phyloP scores from a whole-genome alignment of 2,888 invertebrate species.

The Cryptocephalus primarius region DNA sequence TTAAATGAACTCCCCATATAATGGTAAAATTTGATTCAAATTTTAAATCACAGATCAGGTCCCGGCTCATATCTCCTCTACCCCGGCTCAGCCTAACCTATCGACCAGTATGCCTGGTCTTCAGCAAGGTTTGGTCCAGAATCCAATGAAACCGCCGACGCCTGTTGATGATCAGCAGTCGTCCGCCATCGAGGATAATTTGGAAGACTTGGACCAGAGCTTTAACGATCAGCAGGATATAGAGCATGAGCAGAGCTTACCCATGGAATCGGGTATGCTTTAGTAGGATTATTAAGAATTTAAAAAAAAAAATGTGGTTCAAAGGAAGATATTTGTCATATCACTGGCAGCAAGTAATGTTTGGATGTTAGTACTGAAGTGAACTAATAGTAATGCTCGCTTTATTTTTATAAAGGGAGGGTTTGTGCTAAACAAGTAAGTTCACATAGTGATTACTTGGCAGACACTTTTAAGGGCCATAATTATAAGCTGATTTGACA shows the following conservation, averaged over 20 bases:
- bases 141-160: conserved; percentile 15
- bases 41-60: conserved; percentile 1
- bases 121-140: conserved; percentile 20
- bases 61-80: conserved; percentile 19
- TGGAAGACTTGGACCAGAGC: conserved; percentile 22
- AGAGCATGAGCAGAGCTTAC: conserved; percentile 20
- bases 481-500: no score
- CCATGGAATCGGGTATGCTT: conserved; percentile 14
- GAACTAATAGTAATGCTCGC: no score
- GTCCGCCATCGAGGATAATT: conserved; percentile 19
- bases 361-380: no score
- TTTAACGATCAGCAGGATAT: conserved; percentile 18
- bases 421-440: no score
- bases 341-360: neutral
- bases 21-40: no score
- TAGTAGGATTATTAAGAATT: neutral
- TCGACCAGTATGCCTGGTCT: conserved; percentile 18
- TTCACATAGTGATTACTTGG: no score
- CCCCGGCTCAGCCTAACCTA: conserved; percentile 9
- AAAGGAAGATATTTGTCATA: neutral
- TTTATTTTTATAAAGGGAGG: no score
- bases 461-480: no score
- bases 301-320: neutral
- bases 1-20: no score
- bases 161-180: conserved; percentile 23